Evolutionary conservation across 2,888 invertebrate genomes (phyloP).

Genomic region (Drosophila subsilvestris): DNA sequence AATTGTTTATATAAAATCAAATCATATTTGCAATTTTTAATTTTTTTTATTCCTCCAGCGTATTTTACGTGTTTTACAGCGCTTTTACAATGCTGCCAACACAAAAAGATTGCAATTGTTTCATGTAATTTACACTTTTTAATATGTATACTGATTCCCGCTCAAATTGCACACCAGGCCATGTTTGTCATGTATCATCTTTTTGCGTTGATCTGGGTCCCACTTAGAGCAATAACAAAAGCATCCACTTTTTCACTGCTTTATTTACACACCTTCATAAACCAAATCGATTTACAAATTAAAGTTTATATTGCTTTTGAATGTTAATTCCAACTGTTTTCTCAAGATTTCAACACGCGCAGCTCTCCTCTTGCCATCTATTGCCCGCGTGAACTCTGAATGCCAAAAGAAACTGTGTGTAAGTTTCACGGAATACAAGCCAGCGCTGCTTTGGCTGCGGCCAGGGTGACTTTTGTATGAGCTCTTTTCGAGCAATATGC

Average conservation of each 20-base stretch:
- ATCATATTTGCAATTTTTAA: background rate
- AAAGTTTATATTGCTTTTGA: conserved; percentile 30
- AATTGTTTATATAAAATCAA: background rate
- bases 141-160: conserved; percentile 15
- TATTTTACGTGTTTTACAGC: background rate
- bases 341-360: conserved; percentile 50
- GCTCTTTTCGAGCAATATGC: conserved; percentile 9
- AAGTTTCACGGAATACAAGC: conserved; percentile 42
- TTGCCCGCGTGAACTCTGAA: conserved; percentile 75
- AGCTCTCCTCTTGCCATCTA: conserved; percentile 52
- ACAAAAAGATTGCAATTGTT: background rate
- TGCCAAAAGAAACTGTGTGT: conserved; percentile 61
- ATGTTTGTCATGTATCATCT: background rate
- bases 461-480: conserved; percentile 27
- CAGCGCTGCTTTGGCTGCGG: conserved; percentile 46
- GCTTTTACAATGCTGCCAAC: background rate
- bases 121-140: background rate
- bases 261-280: conserved; percentile 68
- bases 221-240: background rate
- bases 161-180: conserved; percentile 3
- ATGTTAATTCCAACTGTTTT: conserved; percentile 53
- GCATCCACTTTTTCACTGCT: background rate
- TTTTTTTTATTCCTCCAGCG: background rate
- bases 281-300: conserved; percentile 35
- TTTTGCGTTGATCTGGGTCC: background rate